Evolutionary conservation across 1,140 invertebrate species (phyloP), one percentile per base, ranked within the genome.

Genomic region (Drosophila albomicans): DNA sequence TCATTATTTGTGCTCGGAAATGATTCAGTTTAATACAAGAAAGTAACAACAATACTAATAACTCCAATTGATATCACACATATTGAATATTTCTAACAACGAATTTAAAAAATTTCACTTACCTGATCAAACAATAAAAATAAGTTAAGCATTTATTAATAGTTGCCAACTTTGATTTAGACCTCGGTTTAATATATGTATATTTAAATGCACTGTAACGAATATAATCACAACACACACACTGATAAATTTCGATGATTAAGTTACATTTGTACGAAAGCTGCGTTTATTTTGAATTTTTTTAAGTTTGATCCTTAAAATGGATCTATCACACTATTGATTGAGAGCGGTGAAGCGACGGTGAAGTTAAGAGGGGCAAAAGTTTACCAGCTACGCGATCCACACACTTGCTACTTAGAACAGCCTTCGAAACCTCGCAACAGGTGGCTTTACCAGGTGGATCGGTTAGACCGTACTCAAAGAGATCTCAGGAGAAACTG

Each of bases 401-500:
- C 84, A 88, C 79, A 43, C 84, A 88, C 79, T 81, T 88, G 38
- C 41, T 48, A 48, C 10, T 35, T 15, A 32, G 8, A 30, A 13
- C 51, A 54, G n/a, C 51, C 51, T 30, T 54, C 28, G 28, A 15
- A 54, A 32, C 51, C 25, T 32, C 25, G 51, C 13, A 52, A 35
- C 56, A 63, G 64, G 48, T 49, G 43, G 43, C 75, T 43, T 64
- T 48, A 68, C 67, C 69, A 88, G 73, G 73, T 80, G 77, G 69
- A 74, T 77, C 69, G 62, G 56, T 57, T 84, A 66, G 73, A 91
- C 82, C 84, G 88, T 71, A 80, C 80, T 74, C 72, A 81, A 75
- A 88, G 82, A 88, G 88, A 82, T 90, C 88, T 91, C 84, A 75
- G 77, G 64, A 80, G 65, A 87, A 91, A 91, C 87, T 91, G 86